Evolutionary conservation across 2,113 vertebrate genomes (phyloP), one percentile per base, ranked within the genome.

Genomic region (Argyrosomus japonicus): DNA sequence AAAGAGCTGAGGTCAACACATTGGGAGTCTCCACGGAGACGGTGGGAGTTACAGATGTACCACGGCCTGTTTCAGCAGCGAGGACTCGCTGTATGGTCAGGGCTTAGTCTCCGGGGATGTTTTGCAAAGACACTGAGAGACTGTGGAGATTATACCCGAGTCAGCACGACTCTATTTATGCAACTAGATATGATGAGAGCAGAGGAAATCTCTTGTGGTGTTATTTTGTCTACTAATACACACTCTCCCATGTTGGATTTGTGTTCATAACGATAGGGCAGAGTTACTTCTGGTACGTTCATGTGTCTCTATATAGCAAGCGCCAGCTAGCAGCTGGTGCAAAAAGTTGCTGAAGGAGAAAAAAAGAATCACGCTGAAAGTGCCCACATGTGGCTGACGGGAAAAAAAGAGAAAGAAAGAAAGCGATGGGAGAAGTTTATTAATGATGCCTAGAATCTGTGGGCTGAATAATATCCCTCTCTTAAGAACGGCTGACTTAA

Each of bases 401-500:
- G 45, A 23, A 53, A 47, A 72, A 27, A 51, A 15, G n/a, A 47
- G 25, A 53, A 51, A 47, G 36, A 47, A 21, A 48, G 18, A 51
- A 78, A 57, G n/a, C 0, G 36, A 65, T 36, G 75, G 48, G 50
- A 43, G 68, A 69, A 73, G 68, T 90, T 83, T 80, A 89, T 91
- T 90, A 93, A 93, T 86, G 87, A 89, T 65, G 82, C 70, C 64
- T 25, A 29, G 54, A 60, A 79, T 80, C 77, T 83, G 74, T 27
- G 70, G 75, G 72, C 75, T 85, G 81, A 84, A 83, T 89, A 85
- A 87, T 86, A 74, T 82, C 63, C 63, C 67, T 82, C 88, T 89
- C 67, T 87, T 78, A 82, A 84, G 70, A 90, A 87, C 21, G 53
- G 75, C 87, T 87, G 81, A 88, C 93, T 88, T 89, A 88, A 89